Evolutionary conservation across 2,888 invertebrate genomes (phyloP), one percentile per base, ranked within the genome.

Genomic region (Melinopterus prodromus): DNA sequence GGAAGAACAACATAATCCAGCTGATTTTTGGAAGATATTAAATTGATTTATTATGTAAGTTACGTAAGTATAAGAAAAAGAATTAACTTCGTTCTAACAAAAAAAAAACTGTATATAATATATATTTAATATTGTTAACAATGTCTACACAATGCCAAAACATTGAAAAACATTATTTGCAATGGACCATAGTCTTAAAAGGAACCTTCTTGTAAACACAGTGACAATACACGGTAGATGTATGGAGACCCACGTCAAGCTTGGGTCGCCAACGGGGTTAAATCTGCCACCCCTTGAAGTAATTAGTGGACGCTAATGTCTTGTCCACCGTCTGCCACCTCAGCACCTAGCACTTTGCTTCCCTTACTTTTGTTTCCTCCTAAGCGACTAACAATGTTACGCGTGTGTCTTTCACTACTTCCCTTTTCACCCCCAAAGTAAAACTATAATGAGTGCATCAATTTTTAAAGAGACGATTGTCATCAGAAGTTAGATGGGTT

Each of bases 221-320:
- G 53, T 53, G 53, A n/a, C 38, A 69, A n/a, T 71, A 4, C 15
- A 72, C n/a, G 69, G 16, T 35, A 12, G 71, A 12, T 53, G 53
- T 53, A 53, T 53, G 53, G 53, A 77, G 36, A 77, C 77, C 72
- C 72, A 78, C 76, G 80, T 80, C 80, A 80, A 78, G 76, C 36
- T 70, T 78, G 78, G 78, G 80, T 77, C 75, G 77, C 76, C 71
- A 76, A 70, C 76, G 69, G n/a, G 70, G 79, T 79, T 77, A 71
- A 15, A 78, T 75, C 76, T 53, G 76, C 78, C 74, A 78, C 79
- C 79, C 81, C 77, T 77, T 76, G 77, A 81, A 81, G 81, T 77
- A 81, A 81, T 81, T 81, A 81, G 79, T 77, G 77, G 75, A 79
- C 81, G 79, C 81, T 81, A 81, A 81, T 81, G 79, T 81, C 81